Percentiles rank a stretch among this genome's conserved stretches.
phyloP scores from a whole-genome alignment of 2,888 invertebrate genomes.

The Gonocerus acuteangulatus region DNA sequence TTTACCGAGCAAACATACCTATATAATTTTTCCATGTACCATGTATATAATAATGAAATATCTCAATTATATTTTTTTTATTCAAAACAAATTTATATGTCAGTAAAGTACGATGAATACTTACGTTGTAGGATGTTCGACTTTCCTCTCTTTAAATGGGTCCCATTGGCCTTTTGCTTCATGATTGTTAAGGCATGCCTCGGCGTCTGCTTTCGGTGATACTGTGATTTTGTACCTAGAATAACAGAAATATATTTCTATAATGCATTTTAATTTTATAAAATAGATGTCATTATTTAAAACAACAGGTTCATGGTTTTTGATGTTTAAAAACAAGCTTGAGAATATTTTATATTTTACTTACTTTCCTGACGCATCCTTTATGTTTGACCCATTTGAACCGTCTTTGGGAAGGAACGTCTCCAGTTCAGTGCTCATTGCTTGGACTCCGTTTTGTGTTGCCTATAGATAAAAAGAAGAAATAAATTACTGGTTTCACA shows the following conservation, averaged over 20 bases:
- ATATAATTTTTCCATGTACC: no score
- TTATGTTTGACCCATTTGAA: slow-evolving; percentile 52
- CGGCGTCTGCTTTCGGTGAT: slow-evolving; percentile 51
- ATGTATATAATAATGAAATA: no score
- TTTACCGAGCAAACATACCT: no score
- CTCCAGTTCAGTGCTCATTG: slow-evolving; percentile 62
- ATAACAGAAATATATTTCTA: neutral
- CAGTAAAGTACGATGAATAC: slow-evolving; percentile 42
- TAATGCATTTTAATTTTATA: no score
- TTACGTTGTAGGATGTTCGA: slow-evolving; percentile 67
- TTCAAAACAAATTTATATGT: neutral
- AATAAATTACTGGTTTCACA: no score
- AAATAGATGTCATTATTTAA: no score
- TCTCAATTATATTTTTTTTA: no score
- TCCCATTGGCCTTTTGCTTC: slow-evolving; percentile 53
- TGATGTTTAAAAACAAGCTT: no score
- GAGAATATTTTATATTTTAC: slow-evolving; percentile 41
- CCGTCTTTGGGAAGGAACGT: slow-evolving; percentile 70
- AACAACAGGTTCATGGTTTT: no score
- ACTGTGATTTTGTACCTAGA: slow-evolving; percentile 55
- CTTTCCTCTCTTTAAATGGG: slow-evolving; percentile 63
- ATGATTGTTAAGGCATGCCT: slow-evolving; percentile 45
- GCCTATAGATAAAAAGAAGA: no score
- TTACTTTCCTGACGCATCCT: slow-evolving; percentile 50
- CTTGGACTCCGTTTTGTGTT: slow-evolving; percentile 35